Base-by-base conservation (phyloP, 2,888 invertebrate species). In the Acleris literana region DNA sequence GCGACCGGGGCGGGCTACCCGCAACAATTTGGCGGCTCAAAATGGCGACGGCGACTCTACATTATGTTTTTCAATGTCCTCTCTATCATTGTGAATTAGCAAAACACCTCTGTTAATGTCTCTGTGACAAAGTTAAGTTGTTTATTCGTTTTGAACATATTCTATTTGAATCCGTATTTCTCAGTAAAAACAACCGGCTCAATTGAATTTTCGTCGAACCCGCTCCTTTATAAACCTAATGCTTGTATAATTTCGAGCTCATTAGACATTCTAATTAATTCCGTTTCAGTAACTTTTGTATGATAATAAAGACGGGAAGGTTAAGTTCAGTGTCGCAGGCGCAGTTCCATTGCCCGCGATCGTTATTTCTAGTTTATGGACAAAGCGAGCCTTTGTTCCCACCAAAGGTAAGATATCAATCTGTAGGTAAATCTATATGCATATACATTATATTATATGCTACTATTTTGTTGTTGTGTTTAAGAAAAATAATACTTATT, bases 201-300 rank as follows among this genome's bases (percentile, higher is more conserved):
- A 51, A 63, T 51, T 60, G 46, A 44, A 79, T 74, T 74, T 79
- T 77, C 72, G 73, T 78, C 66, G 63, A 70, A 68, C 60, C 58
- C 68, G 51, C 64, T 66, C 64, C 83, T 78, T 76, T 77, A 77
- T 73, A 78, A 80, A 83, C 79, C 73, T 79, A 74, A 81, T 78
- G 81, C 13, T 39, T 13, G 39, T 39, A 39, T 76, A 76, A 74
- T 76, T 63, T 62, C 64, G 71, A 68, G 71, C 76, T 83, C 78
- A 87, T 90, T 89, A 88, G 75, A 82, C 71, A 90, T 92, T 86
- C 72, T 88, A 90, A 90, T 90, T 70, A 76, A 88, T 85, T 81
- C 85, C 79, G 83, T 90, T 90, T 88, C 86, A 87, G 89, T 86
- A 86, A 64, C 85, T 86, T 91, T 91, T 92, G 91, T 92, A 90